These are phyloP conservation scores for Osmoderma eremita DNA, from an alignment of 2,888 invertebrate species.

Conservation along the genomic window DNA sequence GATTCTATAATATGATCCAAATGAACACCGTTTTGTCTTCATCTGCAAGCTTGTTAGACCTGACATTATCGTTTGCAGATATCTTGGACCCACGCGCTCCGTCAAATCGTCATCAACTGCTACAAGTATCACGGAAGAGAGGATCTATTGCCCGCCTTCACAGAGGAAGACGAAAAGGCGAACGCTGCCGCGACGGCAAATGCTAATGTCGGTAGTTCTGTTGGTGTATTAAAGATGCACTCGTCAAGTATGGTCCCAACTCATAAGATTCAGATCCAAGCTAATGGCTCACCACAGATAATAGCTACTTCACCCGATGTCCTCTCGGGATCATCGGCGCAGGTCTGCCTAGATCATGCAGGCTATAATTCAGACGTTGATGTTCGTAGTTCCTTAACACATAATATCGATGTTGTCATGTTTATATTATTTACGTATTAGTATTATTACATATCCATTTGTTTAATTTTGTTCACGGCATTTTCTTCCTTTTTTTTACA, in stretches of 20 bases:
- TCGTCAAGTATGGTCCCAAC: slow-evolving; percentile 62
- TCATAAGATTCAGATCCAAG: slow-evolving; percentile 66
- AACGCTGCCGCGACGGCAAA: slow-evolving; percentile 69
- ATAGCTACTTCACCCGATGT: slow-evolving; percentile 66
- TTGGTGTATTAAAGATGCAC: slow-evolving; percentile 67
- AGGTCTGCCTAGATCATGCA: slow-evolving; percentile 80
- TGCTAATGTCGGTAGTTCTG: slow-evolving; percentile 62
- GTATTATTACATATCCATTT: slow-evolving; percentile 19
- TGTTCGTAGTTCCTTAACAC: slow-evolving; percentile 68
- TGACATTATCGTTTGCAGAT: slow-evolving; percentile 70
- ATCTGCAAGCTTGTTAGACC: not conserved
- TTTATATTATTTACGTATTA: slow-evolving; percentile 40
- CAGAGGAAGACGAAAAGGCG: slow-evolving; percentile 87
- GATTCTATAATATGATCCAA: too few relatives aligned
- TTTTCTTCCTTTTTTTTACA: slow-evolving; percentile 26
- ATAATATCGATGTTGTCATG: slow-evolving; percentile 50
- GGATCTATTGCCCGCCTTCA: slow-evolving; percentile 93
- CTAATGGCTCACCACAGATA: slow-evolving; percentile 66
- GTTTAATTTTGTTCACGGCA: slow-evolving; percentile 11
- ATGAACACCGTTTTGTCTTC: not conserved
- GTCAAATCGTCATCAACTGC: slow-evolving; percentile 97
- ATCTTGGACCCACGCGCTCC: slow-evolving; percentile 96
- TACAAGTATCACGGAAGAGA: slow-evolving; percentile 98
- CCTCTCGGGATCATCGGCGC: slow-evolving; percentile 67
- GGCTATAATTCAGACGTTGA: slow-evolving; percentile 79